Base-by-base conservation (phyloP, 2,113 vertebrate genomes). In the Oreotrochilus melanogaster region DNA sequence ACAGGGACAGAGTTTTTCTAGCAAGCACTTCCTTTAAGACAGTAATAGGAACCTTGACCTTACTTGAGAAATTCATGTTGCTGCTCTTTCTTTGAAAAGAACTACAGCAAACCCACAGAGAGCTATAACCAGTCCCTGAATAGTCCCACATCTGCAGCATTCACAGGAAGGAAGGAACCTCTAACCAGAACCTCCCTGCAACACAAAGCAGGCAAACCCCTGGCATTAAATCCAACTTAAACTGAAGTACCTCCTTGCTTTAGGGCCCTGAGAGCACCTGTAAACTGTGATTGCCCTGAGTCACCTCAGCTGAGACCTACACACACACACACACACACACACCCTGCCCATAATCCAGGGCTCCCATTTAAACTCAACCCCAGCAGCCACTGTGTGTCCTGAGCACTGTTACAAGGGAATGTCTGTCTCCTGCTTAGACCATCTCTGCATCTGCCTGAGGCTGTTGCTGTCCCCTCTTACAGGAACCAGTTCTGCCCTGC, bases 61-160 rank as follows among this genome's bases (percentile, higher is more conserved):
- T 89, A 94, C 61, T 80, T 56, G 15, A 78, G 11, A 6, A 92
- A 18, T 17, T 45, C 11, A 13, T 0, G 0, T 7, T 43, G 14
- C 39, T 51, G 0, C 19, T 50, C 47, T 14, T 1, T 22, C 14
- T 62, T 83, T 25, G 22, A 83, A 74, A 17, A 56, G 1, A 23
- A 45, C 24, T 43, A 7, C 8, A 80, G 5, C 31, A 92, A 14
- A 28, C 5, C 8, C 22, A 27, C 4, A 35, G 5, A 11, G 5
- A 83, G 2, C 21, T 33, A 4, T 2, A 82, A 25, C 3, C 14
- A 28, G 2, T 50, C 4, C 19, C 14, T 42, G 3, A 19, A 54
- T 7, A 27, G 6, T 9, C 7, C 9, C 6, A 3, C 0, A 0
- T 11, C n/a, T 21, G 0, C 9, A 65, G 7, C 21, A 30, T 2